Conservation (phyloP, 2,797 vertebrate species). For the Simalia tracyae region DNA sequence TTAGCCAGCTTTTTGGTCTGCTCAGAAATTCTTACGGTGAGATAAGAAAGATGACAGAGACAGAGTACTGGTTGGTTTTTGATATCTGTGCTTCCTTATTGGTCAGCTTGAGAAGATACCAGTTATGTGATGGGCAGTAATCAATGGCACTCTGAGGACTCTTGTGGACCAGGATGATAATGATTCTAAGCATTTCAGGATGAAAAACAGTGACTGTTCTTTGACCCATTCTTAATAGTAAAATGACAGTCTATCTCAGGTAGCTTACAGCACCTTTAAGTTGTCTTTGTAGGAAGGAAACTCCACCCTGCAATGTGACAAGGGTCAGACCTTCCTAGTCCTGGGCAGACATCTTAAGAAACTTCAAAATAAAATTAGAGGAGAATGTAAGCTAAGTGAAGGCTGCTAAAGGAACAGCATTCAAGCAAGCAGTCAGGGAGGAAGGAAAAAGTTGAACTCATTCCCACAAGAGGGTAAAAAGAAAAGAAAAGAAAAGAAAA, state of each 20-base stretch:
- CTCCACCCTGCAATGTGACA: neutral
- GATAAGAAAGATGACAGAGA: no score
- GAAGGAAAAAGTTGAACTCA: slow-evolving; percentile 21
- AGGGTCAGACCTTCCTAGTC: neutral
- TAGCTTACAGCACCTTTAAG: neutral
- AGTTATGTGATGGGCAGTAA: no score
- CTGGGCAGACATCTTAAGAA: neutral
- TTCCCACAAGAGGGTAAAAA: neutral
- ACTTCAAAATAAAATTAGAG: neutral
- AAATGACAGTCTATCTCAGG: slow-evolving; percentile 19
- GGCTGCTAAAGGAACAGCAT: neutral
- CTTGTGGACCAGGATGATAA: no score
- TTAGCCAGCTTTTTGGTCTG: no score
- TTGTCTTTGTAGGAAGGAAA: neutral
- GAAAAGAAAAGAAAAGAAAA: no score
- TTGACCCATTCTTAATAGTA: neutral
- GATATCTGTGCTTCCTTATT: no score
- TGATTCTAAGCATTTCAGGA: no score
- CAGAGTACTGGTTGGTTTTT: no score
- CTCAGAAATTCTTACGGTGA: no score
- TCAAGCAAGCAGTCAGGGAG: neutral
- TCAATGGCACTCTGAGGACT: no score
- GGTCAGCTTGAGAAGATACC: no score
- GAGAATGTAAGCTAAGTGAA: neutral
- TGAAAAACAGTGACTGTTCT: no score